These are phyloP conservation scores for Lissonota sp. DNA, from an alignment of 2,888 invertebrate species.

Conservation along the genomic window DNA sequence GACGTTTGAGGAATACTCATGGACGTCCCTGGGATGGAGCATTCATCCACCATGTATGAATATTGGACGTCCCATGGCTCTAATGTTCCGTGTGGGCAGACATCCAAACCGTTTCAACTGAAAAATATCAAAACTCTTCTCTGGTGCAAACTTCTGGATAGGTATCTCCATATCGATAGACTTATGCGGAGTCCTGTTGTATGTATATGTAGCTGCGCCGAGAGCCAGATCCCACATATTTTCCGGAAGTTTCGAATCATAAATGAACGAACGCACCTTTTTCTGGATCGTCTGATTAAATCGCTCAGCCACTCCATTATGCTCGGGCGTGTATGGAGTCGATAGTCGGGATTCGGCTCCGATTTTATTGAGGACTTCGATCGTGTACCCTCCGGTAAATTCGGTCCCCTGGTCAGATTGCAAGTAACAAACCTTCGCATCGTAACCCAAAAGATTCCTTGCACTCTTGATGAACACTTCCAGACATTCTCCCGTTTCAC, in stretches of 20 bases:
- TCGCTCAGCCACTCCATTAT: slow-evolving; percentile 59
- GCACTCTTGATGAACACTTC: slow-evolving; percentile 64
- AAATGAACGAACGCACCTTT: slow-evolving; percentile 57
- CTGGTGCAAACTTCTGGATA: slow-evolving; percentile 52
- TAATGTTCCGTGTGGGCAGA: too few relatives aligned
- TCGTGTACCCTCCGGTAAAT: slow-evolving; percentile 60
- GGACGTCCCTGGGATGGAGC: too few relatives aligned
- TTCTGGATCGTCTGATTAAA: slow-evolving; percentile 65
- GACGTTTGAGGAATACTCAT: too few relatives aligned
- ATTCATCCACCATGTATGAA: too few relatives aligned
- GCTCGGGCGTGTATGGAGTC: slow-evolving; percentile 43
- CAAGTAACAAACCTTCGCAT: slow-evolving; percentile 70
- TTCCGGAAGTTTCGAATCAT: slow-evolving; percentile 60
- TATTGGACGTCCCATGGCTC: too few relatives aligned
- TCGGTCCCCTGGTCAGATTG: slow-evolving; percentile 67
- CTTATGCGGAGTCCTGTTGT: slow-evolving; percentile 63
- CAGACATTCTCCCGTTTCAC: slow-evolving; percentile 56
- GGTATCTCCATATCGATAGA: slow-evolving; percentile 56
- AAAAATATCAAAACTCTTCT: slow-evolving; percentile 49
- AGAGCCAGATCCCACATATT: slow-evolving; percentile 64
- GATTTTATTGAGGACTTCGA: slow-evolving; percentile 54
- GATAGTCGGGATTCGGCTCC: slow-evolving; percentile 39
- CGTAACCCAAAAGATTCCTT: slow-evolving; percentile 67
- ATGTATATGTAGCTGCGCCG: slow-evolving; percentile 61
- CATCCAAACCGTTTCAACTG: slow-evolving; percentile 59